Evolutionary conservation across 2,888 invertebrate genomes (phyloP), one percentile per base, ranked within the genome.

Genomic region (Lumbricus terrestris): DNA sequence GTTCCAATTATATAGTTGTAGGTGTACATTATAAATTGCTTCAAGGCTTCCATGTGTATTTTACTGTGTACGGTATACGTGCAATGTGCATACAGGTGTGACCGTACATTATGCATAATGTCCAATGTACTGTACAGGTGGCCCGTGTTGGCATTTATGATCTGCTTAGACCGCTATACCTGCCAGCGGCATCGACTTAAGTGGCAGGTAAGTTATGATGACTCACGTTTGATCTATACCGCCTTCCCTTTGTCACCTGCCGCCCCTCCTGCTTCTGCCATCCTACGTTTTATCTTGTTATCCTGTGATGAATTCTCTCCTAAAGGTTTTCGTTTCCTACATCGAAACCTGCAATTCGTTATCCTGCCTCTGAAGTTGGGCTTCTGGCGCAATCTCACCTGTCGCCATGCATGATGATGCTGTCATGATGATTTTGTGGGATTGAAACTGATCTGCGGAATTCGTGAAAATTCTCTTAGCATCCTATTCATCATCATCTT

Each of bases 121-220:
- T n/a, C n/a, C n/a, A n/a, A n/a, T 6, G 5, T 69, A 69, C 29
- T n/a, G 29, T 69, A 69, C 69, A 69, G 69, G 69, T 69, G 69
- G 29, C 69, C 8, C n/a, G 11, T 69, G 69, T n/a, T 69, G 69
- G 69, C 69, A 69, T 69, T n/a, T 69, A 69, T 11, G 29, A 69
- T 69, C 69, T 69, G n/a, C 69, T 69, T 69, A 69, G 69, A 69
- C 69, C 69, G 69, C 69, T 69, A n/a, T n/a, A 69, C 69, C n/a
- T 69, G 69, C 69, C 69, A 11, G 29, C 29, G 69, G 69, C 69
- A n/a, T 69, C 29, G 4, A n/a, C 69, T 29, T 69, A 69, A 69
- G n/a, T 69, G 69, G 69, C 69, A 69, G 69, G 69, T 69, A 69
- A 69, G 6, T 69, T 69, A 69, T 69, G 69, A 69, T 69, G 69